A percentile compares a stretch with the other conserved stretches of the same genome.
phyloP scores from a whole-genome alignment of 35 echinoderm and acorn worm genomes.

The Anneissia japonica region DNA sequence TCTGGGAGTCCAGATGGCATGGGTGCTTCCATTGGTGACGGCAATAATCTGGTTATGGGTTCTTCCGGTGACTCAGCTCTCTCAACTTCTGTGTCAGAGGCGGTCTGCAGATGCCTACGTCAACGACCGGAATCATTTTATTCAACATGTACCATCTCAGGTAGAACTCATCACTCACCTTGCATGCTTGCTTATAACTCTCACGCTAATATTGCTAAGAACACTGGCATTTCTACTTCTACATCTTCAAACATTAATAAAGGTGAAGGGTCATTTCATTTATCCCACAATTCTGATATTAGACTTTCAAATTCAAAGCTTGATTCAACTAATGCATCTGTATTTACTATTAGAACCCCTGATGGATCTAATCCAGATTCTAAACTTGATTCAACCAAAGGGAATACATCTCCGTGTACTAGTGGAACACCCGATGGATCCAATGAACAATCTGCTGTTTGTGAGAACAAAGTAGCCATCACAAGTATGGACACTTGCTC shows the following conservation, averaged over 20 bases:
- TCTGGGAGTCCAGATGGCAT: background rate
- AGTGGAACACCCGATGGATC: background rate
- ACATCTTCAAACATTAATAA: background rate
- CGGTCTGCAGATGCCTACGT: background rate
- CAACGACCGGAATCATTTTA: background rate
- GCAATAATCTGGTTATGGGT: background rate
- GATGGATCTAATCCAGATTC: background rate
- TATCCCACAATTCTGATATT: background rate
- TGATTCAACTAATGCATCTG: background rate
- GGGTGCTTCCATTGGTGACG: background rate
- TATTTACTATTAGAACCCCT: background rate
- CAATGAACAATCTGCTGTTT: background rate
- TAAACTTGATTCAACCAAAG: background rate
- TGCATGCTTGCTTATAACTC: slow-evolving; percentile 1
- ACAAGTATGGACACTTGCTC: background rate
- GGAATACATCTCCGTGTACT: background rate
- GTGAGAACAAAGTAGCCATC: background rate
- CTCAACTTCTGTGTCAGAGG: background rate
- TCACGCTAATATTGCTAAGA: background rate
- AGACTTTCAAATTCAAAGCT: background rate
- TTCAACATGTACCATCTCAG: background rate
- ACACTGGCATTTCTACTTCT: background rate
- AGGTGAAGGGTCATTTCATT: background rate
- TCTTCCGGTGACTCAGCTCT: background rate
- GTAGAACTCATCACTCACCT: background rate